Percentiles rank a stretch among this genome's conserved stretches.
Evolutionary conservation across 2,113 vertebrate species (phyloP).

Genomic region (Corythoichthys intestinalis): DNA sequence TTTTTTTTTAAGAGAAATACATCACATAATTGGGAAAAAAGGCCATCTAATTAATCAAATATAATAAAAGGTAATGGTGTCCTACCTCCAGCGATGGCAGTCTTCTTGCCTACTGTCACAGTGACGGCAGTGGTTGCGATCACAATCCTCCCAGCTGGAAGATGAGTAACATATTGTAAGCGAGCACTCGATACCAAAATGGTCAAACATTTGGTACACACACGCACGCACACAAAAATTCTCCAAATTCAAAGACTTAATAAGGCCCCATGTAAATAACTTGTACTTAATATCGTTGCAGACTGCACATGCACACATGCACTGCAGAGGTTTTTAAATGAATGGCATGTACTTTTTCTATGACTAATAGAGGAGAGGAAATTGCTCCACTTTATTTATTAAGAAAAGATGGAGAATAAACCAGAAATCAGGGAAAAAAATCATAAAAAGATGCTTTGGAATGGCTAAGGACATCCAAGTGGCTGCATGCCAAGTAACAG

Average conservation of each 20-base stretch:
- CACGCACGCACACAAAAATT: neutral
- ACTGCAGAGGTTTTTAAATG: neutral
- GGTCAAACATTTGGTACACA: neutral
- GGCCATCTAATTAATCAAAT: too few species aligned
- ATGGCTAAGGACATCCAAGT: conserved; percentile 10
- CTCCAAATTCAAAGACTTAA: neutral
- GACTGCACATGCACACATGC: conserved; percentile 5
- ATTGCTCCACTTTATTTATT: conserved; percentile 8
- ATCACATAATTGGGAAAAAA: too few species aligned
- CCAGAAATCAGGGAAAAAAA: neutral
- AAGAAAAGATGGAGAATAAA: neutral
- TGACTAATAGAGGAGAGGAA: conserved; percentile 30
- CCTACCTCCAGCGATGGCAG: conserved; percentile 88
- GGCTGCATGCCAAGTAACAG: conserved; percentile 58
- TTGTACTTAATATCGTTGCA: neutral
- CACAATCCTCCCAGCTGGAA: conserved; percentile 74
- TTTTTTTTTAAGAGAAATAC: too few species aligned
- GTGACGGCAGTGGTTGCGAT: conserved; percentile 82
- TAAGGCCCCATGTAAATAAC: neutral
- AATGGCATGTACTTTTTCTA: neutral
- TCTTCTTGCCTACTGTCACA: conserved; percentile 82
- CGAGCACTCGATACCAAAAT: neutral
- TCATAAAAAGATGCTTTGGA: conserved; percentile 19
- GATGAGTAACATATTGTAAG: conserved; percentile 24
- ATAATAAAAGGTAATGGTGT: neutral